Percentiles rank a stretch among this genome's conserved stretches.
phyloP scores from a whole-genome alignment of 2,113 vertebrate genomes.

The Ibidorhyncha struthersii region DNA sequence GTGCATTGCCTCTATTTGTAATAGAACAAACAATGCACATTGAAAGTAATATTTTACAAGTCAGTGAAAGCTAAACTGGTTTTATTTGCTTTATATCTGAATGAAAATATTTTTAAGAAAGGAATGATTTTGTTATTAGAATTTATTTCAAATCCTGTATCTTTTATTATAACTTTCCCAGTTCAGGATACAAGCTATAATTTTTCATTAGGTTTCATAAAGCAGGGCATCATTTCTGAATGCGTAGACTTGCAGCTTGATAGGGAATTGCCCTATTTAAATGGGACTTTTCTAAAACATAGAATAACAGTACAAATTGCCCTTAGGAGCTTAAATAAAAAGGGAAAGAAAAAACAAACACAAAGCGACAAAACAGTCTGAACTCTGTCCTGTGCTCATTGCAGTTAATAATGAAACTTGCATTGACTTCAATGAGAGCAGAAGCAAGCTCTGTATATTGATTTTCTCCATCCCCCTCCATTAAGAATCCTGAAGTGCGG shows the following conservation, averaged over 20 bases:
- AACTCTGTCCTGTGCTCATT: conserved; percentile 47
- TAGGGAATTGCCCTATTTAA: not conserved
- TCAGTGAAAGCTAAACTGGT: not conserved
- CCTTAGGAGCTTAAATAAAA: conserved; percentile 48
- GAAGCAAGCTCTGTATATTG: conserved; percentile 66
- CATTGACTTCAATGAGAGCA: conserved; percentile 35
- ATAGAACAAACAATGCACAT: not conserved
- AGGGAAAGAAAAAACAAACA: conserved; percentile 2
- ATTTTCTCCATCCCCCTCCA: conserved; percentile 66
- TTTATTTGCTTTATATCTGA: conserved; percentile 12
- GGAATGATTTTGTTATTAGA: conserved; percentile 43
- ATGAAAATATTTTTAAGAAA: conserved; percentile 21
- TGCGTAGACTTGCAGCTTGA: not conserved
- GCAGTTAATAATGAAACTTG: conserved; percentile 54
- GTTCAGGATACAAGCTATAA: not conserved
- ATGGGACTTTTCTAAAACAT: not conserved
- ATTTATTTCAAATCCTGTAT: conserved; percentile 52
- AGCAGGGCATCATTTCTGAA: not conserved
- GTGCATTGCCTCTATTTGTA: not conserved
- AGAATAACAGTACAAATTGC: not conserved
- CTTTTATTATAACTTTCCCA: conserved; percentile 12
- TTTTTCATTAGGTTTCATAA: conserved; percentile 36
- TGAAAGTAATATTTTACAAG: not conserved
- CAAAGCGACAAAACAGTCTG: conserved; percentile 25
- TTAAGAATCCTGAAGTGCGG: conserved; percentile 62